Conservation (phyloP, 2,888 invertebrate genomes). For the Hydraecia micacea region DNA sequence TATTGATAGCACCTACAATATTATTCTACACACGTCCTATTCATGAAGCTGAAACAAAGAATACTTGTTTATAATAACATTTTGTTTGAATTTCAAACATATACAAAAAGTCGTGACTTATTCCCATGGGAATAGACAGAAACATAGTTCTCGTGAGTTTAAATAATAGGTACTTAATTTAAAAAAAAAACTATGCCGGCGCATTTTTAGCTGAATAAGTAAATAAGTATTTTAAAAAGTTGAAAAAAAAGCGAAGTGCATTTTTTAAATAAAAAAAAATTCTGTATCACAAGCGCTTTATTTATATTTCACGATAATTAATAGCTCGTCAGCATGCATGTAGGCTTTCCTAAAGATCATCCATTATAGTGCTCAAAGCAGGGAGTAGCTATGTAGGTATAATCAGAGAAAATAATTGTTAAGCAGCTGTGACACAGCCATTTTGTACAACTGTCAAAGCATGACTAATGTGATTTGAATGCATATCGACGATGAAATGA, state of each 20-base stretch:
- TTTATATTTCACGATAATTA: neutral
- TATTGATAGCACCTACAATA: conserved; percentile 17
- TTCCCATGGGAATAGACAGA: neutral
- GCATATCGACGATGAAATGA: too few relatives aligned
- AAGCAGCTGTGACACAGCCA: neutral
- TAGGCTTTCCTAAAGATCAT: neutral
- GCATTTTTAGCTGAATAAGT: neutral
- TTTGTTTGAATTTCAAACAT: neutral
- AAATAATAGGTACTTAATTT: neutral
- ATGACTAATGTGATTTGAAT: neutral
- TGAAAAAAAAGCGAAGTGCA: neutral
- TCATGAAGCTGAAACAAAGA: conserved; percentile 54
- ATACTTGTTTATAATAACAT: conserved; percentile 10
- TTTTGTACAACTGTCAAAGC: neutral
- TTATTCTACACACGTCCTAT: conserved; percentile 15
- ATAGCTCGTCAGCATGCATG: neutral
- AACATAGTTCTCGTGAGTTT: neutral
- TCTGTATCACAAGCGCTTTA: neutral
- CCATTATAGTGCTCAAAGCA: neutral
- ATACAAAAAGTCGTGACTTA: neutral
- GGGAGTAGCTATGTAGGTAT: neutral
- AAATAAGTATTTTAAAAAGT: neutral
- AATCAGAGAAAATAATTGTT: neutral
- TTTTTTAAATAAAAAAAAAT: neutral
- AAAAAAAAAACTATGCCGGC: neutral